Percentiles rank a stretch among this genome's conserved stretches.
Conservation (phyloP, 1,140 invertebrate genomes). For the Colletes gigas region DNA sequence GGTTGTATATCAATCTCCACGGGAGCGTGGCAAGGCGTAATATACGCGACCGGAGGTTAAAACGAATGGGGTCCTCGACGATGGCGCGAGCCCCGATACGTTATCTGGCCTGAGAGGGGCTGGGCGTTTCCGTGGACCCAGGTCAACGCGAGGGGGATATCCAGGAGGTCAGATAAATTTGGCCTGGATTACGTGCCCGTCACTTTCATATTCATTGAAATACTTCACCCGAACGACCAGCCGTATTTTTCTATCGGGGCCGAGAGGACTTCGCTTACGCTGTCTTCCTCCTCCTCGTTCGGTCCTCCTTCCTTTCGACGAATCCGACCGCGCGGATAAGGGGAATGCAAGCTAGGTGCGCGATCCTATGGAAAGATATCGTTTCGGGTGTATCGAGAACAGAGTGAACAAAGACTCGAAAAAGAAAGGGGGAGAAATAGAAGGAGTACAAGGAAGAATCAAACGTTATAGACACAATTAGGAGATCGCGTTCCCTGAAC, state of each 20-base stretch:
- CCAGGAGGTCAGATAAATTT: conserved; percentile 73
- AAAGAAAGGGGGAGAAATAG: not conserved
- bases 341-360: not conserved
- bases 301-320: conserved; percentile 14
- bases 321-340: conserved; percentile 21
- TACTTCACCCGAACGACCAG: conserved; percentile 70
- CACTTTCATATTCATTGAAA: conserved; percentile 77
- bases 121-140: conserved; percentile 46
- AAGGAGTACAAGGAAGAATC: not conserved
- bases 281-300: conserved; percentile 18
- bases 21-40: conserved; percentile 60
- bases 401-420: not conserved
- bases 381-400: no score
- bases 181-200: conserved; percentile 71
- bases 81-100: conserved; percentile 67
- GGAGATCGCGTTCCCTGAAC: no score
- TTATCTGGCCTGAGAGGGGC: conserved; percentile 63
- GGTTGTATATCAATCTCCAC: conserved; percentile 62
- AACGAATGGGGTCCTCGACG: conserved; percentile 60
- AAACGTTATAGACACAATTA: no score
- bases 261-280: conserved; percentile 20
- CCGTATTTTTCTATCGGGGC: conserved; percentile 68
- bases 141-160: conserved; percentile 60
- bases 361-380: conserved; percentile 20
- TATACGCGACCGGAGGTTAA: conserved; percentile 56